Evolutionary conservation across 1,140 invertebrate genomes (phyloP).

Genomic region (Andricus grossulariae): DNA sequence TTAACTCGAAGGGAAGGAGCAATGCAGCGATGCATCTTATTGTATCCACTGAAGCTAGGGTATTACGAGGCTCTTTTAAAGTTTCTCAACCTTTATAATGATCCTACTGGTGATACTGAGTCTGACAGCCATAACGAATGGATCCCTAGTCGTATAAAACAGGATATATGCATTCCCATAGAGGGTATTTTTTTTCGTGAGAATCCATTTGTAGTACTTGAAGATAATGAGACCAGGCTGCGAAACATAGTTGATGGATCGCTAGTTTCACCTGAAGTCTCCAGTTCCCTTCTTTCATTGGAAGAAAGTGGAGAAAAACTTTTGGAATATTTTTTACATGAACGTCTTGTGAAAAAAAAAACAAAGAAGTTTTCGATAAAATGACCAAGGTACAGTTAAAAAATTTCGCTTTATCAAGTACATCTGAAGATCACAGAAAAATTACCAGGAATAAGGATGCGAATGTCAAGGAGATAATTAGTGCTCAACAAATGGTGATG

Average conservation of each 20-base stretch:
- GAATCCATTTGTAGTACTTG: not conserved
- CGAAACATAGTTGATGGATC: no score
- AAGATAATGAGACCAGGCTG: no score
- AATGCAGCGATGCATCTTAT: slow-evolving; percentile 50
- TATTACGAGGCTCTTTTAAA: not conserved
- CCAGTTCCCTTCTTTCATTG: no score
- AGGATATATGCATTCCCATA: not conserved
- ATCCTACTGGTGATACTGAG: not conserved
- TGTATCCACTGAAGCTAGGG: slow-evolving; percentile 46
- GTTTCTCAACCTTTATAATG: not conserved
- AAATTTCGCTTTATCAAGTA: not conserved
- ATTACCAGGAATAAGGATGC: not conserved
- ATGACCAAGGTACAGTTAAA: not conserved
- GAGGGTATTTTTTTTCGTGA: not conserved
- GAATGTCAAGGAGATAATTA: not conserved
- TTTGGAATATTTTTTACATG: no score
- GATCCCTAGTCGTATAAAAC: not conserved
- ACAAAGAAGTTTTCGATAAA: not conserved
- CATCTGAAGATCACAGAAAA: not conserved
- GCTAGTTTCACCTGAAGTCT: no score
- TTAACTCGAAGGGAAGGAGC: slow-evolving; percentile 53
- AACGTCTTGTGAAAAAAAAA: no score
- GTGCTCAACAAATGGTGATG: not conserved
- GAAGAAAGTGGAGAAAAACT: no score
- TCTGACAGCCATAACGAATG: slow-evolving; percentile 1